These are phyloP conservation scores for Hyphantria cunea DNA, from an alignment of 1,140 invertebrate genomes.

Conservation along the genomic window DNA sequence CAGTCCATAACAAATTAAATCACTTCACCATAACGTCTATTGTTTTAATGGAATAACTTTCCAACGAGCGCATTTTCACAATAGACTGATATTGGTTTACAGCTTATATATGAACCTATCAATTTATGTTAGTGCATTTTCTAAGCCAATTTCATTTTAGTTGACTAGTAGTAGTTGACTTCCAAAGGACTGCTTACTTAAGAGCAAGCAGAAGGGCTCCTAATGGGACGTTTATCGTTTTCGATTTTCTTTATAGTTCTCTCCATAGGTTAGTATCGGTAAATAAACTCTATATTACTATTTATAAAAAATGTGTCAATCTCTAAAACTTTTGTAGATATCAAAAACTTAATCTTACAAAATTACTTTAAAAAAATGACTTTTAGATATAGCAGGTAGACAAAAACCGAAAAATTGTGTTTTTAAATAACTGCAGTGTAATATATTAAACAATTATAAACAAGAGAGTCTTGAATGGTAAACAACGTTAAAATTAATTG, in stretches of 20 bases:
- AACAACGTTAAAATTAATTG: no score
- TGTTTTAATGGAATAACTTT: conserved; percentile 62
- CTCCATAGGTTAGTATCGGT: not conserved
- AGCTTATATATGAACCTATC: conserved; percentile 33
- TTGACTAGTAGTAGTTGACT: no score
- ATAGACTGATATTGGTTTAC: conserved; percentile 59
- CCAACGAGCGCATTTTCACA: conserved; percentile 51
- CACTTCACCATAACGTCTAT: conserved; percentile 54
- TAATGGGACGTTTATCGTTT: conserved; percentile 5
- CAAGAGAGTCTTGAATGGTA: no score
- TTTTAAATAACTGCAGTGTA: no score
- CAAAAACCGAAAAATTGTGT: no score
- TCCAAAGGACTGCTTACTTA: not conserved
- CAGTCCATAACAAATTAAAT: conserved; percentile 49
- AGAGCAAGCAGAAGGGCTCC: no score
- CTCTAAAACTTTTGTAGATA: no score
- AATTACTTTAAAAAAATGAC: no score
- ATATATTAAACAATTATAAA: no score
- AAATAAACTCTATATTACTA: not conserved
- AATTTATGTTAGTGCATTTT: conserved; percentile 10
- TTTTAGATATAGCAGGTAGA: no score
- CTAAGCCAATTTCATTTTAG: conserved; percentile 9
- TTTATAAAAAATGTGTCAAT: no score
- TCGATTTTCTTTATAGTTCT: conserved; percentile 3
- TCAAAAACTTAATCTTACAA: no score